These are phyloP conservation scores for Gonatopus flavifemur DNA, from an alignment of 1,140 invertebrate species.

Conservation along the genomic window DNA sequence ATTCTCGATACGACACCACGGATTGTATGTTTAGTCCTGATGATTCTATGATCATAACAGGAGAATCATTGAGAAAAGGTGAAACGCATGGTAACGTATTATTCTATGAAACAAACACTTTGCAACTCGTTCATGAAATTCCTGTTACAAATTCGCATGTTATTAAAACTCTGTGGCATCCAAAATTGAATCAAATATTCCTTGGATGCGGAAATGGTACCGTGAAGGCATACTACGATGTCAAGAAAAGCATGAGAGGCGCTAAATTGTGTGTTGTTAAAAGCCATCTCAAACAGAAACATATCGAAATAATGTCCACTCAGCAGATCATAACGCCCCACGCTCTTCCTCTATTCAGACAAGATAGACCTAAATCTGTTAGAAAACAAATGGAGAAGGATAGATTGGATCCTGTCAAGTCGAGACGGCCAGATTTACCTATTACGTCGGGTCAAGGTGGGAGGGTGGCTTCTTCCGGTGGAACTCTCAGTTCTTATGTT, in stretches of 20 bases:
- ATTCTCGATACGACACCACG: constrained; percentile 87
- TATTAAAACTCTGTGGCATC: constrained; percentile 93
- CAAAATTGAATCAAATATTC: constrained; percentile 95
- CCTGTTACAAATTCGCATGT: constrained; percentile 78
- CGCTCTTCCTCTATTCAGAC: constrained; percentile 91
- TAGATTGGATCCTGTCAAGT: constrained; percentile 88
- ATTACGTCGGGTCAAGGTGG: constrained; percentile 86
- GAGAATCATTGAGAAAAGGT: constrained; percentile 76
- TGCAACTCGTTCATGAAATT: constrained; percentile 75
- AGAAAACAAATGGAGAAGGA: constrained; percentile 92
- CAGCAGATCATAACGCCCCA: constrained; percentile 98
- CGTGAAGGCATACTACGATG: constrained; percentile 90
- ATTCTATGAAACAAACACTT: constrained; percentile 81
- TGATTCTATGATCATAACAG: constrained; percentile 87
- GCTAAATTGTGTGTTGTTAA: constrained; percentile 90
- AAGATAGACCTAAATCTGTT: constrained; percentile 87
- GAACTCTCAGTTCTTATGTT: constrained; percentile 95
- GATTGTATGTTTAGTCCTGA: constrained; percentile 95
- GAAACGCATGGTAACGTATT: constrained; percentile 73
- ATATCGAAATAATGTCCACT: constrained; percentile 82
- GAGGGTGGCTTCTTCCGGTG: constrained; percentile 92
- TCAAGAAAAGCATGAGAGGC: constrained; percentile 81
- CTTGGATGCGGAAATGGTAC: constrained; percentile 89
- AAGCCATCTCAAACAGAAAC: constrained; percentile 74
- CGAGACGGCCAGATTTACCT: constrained; percentile 90